Base-by-base conservation (phyloP, 2,797 vertebrate species). In the Numenius phaeopus region DNA sequence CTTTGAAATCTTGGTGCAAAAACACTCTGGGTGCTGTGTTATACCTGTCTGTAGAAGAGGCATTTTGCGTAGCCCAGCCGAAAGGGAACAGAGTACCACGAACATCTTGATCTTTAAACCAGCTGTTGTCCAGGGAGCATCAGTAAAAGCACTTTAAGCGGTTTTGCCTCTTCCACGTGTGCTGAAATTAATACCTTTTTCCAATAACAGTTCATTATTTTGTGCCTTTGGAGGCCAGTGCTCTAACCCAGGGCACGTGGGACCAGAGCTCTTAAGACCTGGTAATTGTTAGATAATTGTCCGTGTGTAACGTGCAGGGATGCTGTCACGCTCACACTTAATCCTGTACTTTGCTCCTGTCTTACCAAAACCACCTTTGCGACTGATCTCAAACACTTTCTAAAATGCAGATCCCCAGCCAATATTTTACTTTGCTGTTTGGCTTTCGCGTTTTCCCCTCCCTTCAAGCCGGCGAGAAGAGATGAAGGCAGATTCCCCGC, bases 181-280 rank as follows among this genome's bases (percentile, higher is more conserved):
- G 79, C 87, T 88, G 96, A 69, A 89, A 91, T 96, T 21, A 92
- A 94, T 94, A 65, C 72, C 42, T 91, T 94, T 94, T 86, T 71
- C 91, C 94, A 88, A 82, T 88, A 89, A 34, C 86, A 75, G 82
- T 91, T 94, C 57, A 49, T 96, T 94, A 87, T 90, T 94, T 88
- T 66, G 80, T 55, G 58, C 75, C 86, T 95, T 84, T 67, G 65
- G 93, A 90, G 69, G 84, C 78, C 40, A 17, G 1, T 2, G 78
- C 2, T 0, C 80, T 87, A 77, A 70, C 94, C 66, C 49, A 4
- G 92, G 79, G 46, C 93, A 50, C 4, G 9, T 6, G 86, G 89
- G 82, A 94, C 39, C 44, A 61, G 88, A 79, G 90, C 86, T 89
- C 95, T 90, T 77, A 82, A 89, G 89, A 84, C 84, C 79, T 77